Percentiles rank a stretch among this genome's conserved stretches.
phyloP scores from a whole-genome alignment of 2,113 vertebrate species.

The Casuarius casuarius region DNA sequence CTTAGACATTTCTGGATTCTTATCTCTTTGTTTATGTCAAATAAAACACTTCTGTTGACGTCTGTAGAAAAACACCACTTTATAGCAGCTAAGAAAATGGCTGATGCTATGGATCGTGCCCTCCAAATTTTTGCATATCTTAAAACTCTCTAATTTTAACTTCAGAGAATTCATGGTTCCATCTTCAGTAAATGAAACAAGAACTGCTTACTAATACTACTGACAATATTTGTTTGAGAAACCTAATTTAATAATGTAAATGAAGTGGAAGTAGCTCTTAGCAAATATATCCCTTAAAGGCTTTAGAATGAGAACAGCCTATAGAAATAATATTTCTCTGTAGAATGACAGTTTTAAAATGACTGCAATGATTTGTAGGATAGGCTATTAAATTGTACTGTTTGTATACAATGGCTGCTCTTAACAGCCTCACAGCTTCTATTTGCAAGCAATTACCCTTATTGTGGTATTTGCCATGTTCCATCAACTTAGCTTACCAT shows the following conservation, averaged over 20 bases:
- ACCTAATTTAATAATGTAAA: constrained; percentile 60
- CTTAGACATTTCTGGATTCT: not conserved
- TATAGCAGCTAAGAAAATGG: not conserved
- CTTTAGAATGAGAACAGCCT: constrained; percentile 20
- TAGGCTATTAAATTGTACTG: constrained; percentile 8
- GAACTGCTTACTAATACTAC: constrained; percentile 39
- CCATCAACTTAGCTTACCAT: not conserved
- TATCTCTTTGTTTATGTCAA: not conserved
- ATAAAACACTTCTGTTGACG: not conserved
- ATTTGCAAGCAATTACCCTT: constrained; percentile 37
- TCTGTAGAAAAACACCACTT: not conserved
- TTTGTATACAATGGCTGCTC: constrained; percentile 6
- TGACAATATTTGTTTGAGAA: constrained; percentile 48
- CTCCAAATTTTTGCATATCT: constrained; percentile 9
- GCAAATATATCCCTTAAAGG: constrained; percentile 44
- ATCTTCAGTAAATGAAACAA: not conserved
- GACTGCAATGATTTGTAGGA: constrained; percentile 19
- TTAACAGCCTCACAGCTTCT: constrained; percentile 30
- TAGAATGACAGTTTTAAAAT: constrained; percentile 37
- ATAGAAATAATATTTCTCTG: constrained; percentile 35
- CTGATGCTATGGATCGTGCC: not conserved
- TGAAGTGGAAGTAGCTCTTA: constrained; percentile 47
- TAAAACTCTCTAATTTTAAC: constrained; percentile 7
- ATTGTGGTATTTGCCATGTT: not conserved
- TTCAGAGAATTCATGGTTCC: constrained; percentile 26